Evolutionary conservation across 1,140 invertebrate genomes (phyloP).

Genomic region (Calliphora vicina): DNA sequence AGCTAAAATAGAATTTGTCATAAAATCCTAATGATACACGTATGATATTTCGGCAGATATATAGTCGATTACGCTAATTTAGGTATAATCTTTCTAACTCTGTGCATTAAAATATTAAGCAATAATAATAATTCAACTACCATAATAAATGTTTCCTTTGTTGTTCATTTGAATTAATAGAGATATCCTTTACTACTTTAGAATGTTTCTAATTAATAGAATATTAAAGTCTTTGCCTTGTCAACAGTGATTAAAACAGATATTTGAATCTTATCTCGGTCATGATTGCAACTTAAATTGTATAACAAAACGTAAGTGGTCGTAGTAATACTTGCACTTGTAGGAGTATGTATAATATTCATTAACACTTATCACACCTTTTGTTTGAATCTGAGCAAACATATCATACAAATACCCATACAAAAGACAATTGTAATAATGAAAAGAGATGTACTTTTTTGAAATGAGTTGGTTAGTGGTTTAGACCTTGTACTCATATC

Average conservation of each 20-base stretch:
- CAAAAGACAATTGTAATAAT: not conserved
- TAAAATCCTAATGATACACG: no score
- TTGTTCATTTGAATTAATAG: no score
- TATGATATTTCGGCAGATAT: no score
- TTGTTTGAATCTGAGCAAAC: not conserved
- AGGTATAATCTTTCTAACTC: no score
- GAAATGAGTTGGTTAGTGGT: not conserved
- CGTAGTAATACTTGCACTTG: not conserved
- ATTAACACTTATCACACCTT: conserved; percentile 22
- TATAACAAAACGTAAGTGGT: not conserved
- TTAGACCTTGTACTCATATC: not conserved
- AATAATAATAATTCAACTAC: no score
- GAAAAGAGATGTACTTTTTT: not conserved
- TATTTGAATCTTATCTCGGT: conserved; percentile 10
- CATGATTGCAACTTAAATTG: conserved; percentile 15
- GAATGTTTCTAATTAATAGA: not conserved
- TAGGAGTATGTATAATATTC: not conserved
- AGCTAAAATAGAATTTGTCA: no score
- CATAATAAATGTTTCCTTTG: no score
- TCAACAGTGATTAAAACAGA: no score
- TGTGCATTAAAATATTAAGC: no score
- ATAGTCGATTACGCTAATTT: no score
- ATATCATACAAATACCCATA: not conserved
- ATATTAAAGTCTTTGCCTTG: not conserved
- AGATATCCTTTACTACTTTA: no score